Base-by-base conservation (phyloP, 1,140 invertebrate genomes). In the Macrosteles quadrilineatus region DNA sequence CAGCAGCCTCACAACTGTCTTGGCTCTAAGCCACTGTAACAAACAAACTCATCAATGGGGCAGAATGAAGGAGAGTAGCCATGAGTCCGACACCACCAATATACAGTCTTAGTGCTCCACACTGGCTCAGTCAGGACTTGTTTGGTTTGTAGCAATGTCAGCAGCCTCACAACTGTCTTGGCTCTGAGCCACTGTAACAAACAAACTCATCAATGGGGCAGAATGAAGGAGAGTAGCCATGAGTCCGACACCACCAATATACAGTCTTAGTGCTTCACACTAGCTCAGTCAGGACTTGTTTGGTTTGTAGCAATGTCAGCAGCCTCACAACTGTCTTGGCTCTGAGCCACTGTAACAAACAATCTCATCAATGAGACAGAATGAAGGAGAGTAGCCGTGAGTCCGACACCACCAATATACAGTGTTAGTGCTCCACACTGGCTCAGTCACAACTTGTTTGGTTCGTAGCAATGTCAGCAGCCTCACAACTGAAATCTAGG, bases 371-470 rank as follows among this genome's bases (percentile, higher is more conserved):
- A 30, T 27, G 25, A 30, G 21, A 11, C 23, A 23, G 12, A 30
- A 55, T 1, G 47, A 2, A 27, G 66, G 66, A 40, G 45, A 55
- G 30, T 68, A 68, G 6, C 66, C 66, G 21, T 68, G 66, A 1
- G 19, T 11, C 1, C 36, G 43, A 27, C 36, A 21, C 66, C 66
- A 68, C 14, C 30, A 27, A 11, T 50, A 53, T 1, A 68, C 32
- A 2, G 19, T 19, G 2, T 17, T 31, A 17, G 66, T 68, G 30
- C 36, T 53, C 66, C 66, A 68, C 3, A 53, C 23, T 32, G 63
- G 1, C 23, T 59, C 23, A 11, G 21, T 23, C 21, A 59, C 14
- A 6, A 59, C 55, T 2, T 6, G n/a, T 55, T 31, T 68, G 27
- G 3, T n/a, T 2, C n/a, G 12, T 3, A 45, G 47, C 9, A 21